These are phyloP conservation scores for Porphyrio hochstetteri DNA, from an alignment of 2,113 vertebrate species.

Conservation along the genomic window DNA sequence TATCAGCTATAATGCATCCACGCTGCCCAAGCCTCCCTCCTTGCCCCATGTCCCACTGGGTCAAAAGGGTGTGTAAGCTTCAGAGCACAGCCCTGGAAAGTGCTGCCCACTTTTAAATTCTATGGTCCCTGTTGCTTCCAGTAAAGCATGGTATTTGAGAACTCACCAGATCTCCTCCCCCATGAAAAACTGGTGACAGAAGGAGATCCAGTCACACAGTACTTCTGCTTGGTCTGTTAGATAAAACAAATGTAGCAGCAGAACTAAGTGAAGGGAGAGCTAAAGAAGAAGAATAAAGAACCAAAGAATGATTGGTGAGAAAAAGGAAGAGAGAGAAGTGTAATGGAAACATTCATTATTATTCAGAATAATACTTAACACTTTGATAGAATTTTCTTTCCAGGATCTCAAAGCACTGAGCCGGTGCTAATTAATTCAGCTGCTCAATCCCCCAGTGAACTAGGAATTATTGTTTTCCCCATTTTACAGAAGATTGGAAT, in stretches of 20 bases:
- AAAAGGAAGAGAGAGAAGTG: not conserved
- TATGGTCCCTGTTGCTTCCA: not conserved
- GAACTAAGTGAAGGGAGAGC: not conserved
- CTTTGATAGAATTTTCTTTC: slow-evolving; percentile 37
- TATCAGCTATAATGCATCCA: slow-evolving; percentile 18
- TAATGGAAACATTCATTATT: slow-evolving; percentile 15
- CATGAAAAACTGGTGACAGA: not conserved
- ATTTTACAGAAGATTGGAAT: slow-evolving; percentile 14
- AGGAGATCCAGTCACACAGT: not conserved
- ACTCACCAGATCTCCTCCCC: not conserved
- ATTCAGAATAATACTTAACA: slow-evolving; percentile 47
- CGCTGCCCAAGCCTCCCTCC: not conserved
- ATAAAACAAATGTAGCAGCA: not conserved
- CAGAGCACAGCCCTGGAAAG: not conserved
- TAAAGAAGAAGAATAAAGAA: not conserved
- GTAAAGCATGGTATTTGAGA: not conserved
- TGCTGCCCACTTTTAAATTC: not conserved
- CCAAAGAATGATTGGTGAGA: not conserved
- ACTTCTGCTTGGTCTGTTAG: not conserved
- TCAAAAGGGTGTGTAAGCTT: not conserved
- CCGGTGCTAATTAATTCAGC: slow-evolving; percentile 29
- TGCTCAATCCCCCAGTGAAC: not conserved
- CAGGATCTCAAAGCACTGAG: slow-evolving; percentile 54
- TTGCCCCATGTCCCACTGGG: not conserved
- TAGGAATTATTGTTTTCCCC: slow-evolving; percentile 7